Evolutionary conservation across 2,113 vertebrate species (phyloP).

Genomic region (Zosterops hypoxanthus): DNA sequence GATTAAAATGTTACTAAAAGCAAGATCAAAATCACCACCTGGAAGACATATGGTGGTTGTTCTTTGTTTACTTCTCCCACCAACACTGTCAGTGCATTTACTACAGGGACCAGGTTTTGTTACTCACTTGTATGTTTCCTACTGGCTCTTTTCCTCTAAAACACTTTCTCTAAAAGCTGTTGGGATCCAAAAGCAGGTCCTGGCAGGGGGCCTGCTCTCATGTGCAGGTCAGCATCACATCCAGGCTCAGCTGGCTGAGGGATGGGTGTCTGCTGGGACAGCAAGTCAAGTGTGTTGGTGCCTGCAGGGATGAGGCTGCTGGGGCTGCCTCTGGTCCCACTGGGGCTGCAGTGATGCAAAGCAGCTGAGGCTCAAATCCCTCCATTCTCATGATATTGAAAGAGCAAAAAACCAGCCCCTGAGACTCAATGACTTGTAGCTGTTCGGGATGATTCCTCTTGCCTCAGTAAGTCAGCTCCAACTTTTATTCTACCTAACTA

Average conservation of each 20-base stretch:
- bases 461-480: not conserved
- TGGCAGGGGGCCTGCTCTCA: not conserved
- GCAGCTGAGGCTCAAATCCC: not conserved
- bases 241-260: not conserved
- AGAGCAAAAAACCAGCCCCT: not conserved
- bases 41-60: not conserved
- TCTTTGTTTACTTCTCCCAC: not conserved
- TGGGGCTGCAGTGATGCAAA: not conserved
- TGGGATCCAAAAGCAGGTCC: not conserved
- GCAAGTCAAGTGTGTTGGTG: not conserved
- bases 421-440: not conserved
- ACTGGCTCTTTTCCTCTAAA: not conserved
- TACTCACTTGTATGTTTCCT: not conserved
- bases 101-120: not conserved
- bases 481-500: not conserved
- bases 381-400: not conserved
- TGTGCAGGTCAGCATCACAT: fast-evolving
- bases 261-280: not conserved
- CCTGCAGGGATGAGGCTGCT: not conserved
- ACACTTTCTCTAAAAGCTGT: not conserved
- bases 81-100: not conserved
- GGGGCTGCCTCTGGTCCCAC: not conserved
- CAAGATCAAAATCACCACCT: not conserved
- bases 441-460: not conserved
- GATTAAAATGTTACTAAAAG: not conserved